phyloP scores from a whole-genome alignment of 2,797 vertebrate genomes.

The Decapterus maruadsi region DNA sequence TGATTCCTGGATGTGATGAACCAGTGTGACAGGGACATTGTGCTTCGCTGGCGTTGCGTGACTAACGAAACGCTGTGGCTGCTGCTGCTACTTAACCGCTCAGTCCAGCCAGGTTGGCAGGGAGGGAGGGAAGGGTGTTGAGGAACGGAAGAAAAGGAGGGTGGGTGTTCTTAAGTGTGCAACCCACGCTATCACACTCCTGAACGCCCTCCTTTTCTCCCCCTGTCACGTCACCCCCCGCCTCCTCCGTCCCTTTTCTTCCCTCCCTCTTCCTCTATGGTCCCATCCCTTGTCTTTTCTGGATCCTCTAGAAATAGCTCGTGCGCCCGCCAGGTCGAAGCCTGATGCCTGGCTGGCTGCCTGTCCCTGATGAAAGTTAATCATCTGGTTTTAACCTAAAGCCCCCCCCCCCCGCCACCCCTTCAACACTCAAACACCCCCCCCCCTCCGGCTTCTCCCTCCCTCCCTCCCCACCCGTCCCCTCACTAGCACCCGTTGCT shows the following conservation, averaged over 20 bases:
- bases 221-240: not conserved
- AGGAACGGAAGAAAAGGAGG: conserved; percentile 36
- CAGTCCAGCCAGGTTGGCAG: conserved; percentile 48
- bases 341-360: conserved; percentile 62
- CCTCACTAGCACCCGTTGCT: conserved; percentile 47
- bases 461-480: not conserved
- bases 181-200: conserved; percentile 68
- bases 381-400: conserved; percentile 83
- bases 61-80: conserved; percentile 74
- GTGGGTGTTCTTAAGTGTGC: conserved; percentile 43
- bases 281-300: conserved; percentile 36
- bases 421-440: no score
- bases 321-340: conserved; percentile 42
- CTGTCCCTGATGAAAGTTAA: conserved; percentile 82
- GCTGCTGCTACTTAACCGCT: conserved; percentile 72
- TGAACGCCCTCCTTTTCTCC: conserved; percentile 18
- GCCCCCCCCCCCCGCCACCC: conserved; percentile 30
- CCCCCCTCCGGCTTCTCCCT: conserved; percentile 13
- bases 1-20: conserved; percentile 57
- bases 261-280: not conserved
- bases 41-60: conserved; percentile 77
- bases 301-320: conserved; percentile 52
- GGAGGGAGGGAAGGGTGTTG: conserved; percentile 12
- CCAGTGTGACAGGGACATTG: conserved; percentile 81
- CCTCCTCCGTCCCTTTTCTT: not conserved